Evolutionary conservation across 2,888 invertebrate species (phyloP).

Genomic region (Tolmerus cingulatus): DNA sequence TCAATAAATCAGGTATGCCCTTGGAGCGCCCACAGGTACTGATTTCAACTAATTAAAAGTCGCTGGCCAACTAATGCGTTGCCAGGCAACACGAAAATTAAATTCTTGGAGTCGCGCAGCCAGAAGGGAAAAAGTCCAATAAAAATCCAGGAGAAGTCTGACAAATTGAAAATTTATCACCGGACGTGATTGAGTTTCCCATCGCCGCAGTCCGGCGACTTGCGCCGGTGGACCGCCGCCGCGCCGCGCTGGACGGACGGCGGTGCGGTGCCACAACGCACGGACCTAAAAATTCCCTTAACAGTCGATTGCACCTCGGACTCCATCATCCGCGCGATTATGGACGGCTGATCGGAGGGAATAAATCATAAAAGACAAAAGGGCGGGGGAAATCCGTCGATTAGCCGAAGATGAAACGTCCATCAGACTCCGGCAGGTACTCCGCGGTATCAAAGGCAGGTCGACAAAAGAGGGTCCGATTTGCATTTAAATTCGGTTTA

Average conservation of each 20-base stretch:
- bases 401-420: conserved; percentile 28
- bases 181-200: conserved; percentile 34
- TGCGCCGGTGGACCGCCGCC: neutral
- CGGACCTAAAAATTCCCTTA: conserved; percentile 18
- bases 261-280: neutral
- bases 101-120: neutral
- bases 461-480: neutral
- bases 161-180: conserved; percentile 41
- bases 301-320: conserved; percentile 15
- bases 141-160: conserved; percentile 17
- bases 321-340: neutral
- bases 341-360: neutral
- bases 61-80: neutral
- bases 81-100: neutral
- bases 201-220: neutral
- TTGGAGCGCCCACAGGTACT: neutral
- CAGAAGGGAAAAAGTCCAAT: neutral
- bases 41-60: conserved; percentile 16
- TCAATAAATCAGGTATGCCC: conserved; percentile 19
- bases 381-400: conserved; percentile 4
- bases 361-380: conserved; percentile 7
- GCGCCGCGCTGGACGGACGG: neutral
- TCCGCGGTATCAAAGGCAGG: neutral
- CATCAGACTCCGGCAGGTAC: neutral
- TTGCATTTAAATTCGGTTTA: conserved; percentile 40